phyloP scores from a whole-genome alignment of 2,113 vertebrate species.

The Corythaixoides concolor region DNA sequence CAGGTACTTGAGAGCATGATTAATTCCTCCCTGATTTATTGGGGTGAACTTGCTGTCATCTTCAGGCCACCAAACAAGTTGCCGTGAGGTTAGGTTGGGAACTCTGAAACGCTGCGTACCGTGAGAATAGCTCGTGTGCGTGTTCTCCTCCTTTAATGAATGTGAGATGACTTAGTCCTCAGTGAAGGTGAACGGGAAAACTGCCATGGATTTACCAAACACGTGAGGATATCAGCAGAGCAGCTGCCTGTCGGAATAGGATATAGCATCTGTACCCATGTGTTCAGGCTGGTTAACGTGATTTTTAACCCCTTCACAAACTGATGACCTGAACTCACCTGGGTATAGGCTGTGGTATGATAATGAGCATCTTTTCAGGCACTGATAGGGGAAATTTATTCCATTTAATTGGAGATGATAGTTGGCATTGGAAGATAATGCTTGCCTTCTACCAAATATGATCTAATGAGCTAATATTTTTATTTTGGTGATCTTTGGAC shows the following conservation, averaged over 20 bases:
- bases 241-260: neutral
- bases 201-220: neutral
- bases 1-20: neutral
- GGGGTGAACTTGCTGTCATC: neutral
- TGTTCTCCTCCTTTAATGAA: neutral
- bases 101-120: neutral
- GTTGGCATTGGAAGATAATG: neutral
- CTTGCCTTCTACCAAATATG: neutral
- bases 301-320: neutral
- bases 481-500: neutral
- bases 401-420: neutral
- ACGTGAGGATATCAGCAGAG: neutral
- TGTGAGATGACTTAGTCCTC: neutral
- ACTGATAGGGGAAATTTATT: neutral
- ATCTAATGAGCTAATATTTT: neutral
- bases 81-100: neutral
- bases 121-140: rapidly evolving
- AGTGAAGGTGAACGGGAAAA: neutral
- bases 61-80: neutral
- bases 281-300: neutral
- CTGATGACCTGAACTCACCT: neutral
- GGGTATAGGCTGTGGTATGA: neutral
- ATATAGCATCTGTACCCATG: neutral
- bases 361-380: neutral
- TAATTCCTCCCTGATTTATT: neutral